Base-by-base conservation (phyloP, 1,140 invertebrate genomes). In the Aphidius gifuensis region DNA sequence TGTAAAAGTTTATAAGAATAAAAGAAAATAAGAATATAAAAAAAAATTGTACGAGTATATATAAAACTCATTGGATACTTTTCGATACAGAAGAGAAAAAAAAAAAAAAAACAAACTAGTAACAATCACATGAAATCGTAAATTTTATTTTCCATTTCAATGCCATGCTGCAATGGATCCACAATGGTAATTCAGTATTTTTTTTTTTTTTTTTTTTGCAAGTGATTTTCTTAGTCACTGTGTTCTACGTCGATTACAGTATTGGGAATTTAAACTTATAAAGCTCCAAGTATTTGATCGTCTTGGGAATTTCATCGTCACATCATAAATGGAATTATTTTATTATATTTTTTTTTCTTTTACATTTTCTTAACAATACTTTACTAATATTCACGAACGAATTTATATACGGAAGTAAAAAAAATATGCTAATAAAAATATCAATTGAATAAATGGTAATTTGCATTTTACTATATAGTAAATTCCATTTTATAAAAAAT, bases 131-230 rank as follows among this genome's bases (percentile, higher is more conserved):
- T 40, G 53, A 40, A 55, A 38, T 55, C 53, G 40, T 55, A 55
- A 55, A 55, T 55, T 55, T 55, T 55, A 55, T 55, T 55, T 55
- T 55, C 53, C 53, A 55, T 55, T 55, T 55, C 53, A n/a, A 55
- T 55, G 53, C 53, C 53, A 55, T 40, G 11, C 50, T 51, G 21
- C 9, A 43, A 38, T 55, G 40, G 6, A 55, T 55, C 53, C 53
- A 43, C 47, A 3, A 55, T 55, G 53, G 53, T 55, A 55, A 55
- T 55, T 55, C 53, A 55, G 39, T 40, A 2, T 53, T 43, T 55
- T 55, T 55, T 55, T 5, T 40, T 55, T 55, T 5, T 40, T 11
- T 1, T 39, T n/a, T 9, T 11, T 55, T 11, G 1, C 23, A 32
- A 32, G 23, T 32, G 8, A 38, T 54, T 16, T 11, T n/a, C 6